phyloP scores from a whole-genome alignment of 1,140 invertebrate genomes.

The Thaumetopoea pityocampa region DNA sequence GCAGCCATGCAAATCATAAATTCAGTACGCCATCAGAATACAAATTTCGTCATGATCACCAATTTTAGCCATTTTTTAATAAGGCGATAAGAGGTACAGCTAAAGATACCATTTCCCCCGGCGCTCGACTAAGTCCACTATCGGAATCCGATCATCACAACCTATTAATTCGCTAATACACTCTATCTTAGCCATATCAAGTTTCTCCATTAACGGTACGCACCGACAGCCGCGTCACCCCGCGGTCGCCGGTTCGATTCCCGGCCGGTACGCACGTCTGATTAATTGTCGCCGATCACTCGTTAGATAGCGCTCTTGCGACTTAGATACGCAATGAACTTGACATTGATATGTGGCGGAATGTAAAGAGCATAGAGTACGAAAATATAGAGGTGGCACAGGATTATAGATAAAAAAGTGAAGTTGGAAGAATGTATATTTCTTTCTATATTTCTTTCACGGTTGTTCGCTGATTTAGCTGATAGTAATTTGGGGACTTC shows the following conservation, averaged over 20 bases:
- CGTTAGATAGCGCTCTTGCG: conserved; percentile 12
- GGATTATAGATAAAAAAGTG: not conserved
- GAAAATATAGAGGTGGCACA: not conserved
- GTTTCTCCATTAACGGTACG: conserved; percentile 13
- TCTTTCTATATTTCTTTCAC: no score
- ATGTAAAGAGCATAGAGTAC: conserved; percentile 8
- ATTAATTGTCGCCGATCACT: conserved; percentile 26
- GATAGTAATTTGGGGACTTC: no score
- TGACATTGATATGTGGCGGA: conserved; percentile 23
- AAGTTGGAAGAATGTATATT: no score
- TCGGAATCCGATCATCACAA: no score
- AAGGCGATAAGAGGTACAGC: no score
- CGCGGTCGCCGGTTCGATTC: conserved; percentile 33
- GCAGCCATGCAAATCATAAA: no score
- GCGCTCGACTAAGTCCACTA: no score
- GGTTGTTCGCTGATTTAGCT: no score
- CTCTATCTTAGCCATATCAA: not conserved
- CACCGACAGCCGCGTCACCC: conserved; percentile 14
- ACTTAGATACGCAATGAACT: conserved; percentile 21
- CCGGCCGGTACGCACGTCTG: conserved; percentile 26
- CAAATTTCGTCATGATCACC: no score
- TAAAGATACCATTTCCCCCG: no score
- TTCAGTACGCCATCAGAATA: no score
- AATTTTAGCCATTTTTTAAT: no score
- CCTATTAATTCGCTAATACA: conserved; percentile 8